Base-by-base conservation (phyloP, 2,888 invertebrate genomes). In the Caenorhabditis sinica region DNA sequence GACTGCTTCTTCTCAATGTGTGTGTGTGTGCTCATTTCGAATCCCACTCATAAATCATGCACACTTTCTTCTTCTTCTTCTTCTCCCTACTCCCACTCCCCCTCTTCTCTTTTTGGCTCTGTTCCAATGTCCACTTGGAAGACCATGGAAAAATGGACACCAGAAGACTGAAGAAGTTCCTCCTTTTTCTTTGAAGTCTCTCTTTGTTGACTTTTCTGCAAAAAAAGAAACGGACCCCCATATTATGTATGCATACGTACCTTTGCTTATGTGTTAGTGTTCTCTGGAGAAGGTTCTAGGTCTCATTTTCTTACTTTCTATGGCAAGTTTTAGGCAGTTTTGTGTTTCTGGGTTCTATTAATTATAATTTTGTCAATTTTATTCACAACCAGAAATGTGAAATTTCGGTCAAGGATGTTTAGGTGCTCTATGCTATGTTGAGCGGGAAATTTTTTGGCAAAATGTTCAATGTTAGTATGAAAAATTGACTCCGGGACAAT, bases 41-140 rank as follows among this genome's bases (percentile, higher is more conserved):
- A 33, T 61, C 63, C 49, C 45, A 51, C 49, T 73, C 63, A 73
- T 73, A 63, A 63, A 63, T 73, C 73, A 73, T 73, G 45, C n/a
- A 58, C 33, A 20, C 74, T n/a, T 20, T 49, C 68, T 51, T 43
- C 45, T 40, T 9, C 72, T 45, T 3, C 40, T 53, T 49, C 36
- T 15, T 40, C 45, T 40, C 28, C 51, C 20, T 33, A 30, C 72
- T 45, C 17, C 40, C 65, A 63, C 36, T 15, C 53, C 45, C 56
- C 28, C 51, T 28, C 25, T 61, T 33, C 8, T 33, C 33, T 33
- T 33, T 33, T 23, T 40, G 58, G 30, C 33, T 33, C 45, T 23
- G 56, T 60, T 49, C 17, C 11, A 60, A 33, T 60, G 28, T 74
- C 76, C 25, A 17, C 53, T 43, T 66, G 8, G n/a, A 8, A 33